Percentiles rank a stretch among this genome's conserved stretches.
These are phyloP conservation scores for Baccha elongata DNA, from an alignment of 2,888 invertebrate genomes.

Conservation along the genomic window DNA sequence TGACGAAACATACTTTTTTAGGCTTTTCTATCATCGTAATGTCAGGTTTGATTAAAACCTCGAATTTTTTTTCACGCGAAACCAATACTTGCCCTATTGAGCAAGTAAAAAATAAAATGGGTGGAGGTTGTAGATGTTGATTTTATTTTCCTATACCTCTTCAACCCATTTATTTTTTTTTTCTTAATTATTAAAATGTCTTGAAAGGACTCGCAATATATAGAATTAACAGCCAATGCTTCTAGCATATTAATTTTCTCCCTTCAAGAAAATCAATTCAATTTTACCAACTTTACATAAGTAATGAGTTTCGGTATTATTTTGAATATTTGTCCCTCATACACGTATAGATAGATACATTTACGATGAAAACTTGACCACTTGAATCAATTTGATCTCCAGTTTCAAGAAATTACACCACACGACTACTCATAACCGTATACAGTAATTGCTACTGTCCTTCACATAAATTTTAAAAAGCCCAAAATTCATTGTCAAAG, in stretches of 20 bases:
- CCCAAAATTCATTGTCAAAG: conserved; percentile 65
- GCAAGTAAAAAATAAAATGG: no score
- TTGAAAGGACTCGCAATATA: no score
- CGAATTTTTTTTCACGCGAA: no score
- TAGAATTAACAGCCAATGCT: conserved; percentile 18
- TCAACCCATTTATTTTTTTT: not conserved
- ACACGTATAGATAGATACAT: not conserved
- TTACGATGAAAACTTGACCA: conserved; percentile 53
- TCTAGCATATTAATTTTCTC: conserved; percentile 45
- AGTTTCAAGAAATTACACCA: conserved; percentile 69
- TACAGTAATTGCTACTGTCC: conserved; percentile 69
- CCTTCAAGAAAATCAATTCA: conserved; percentile 50
- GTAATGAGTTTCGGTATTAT: conserved; percentile 44
- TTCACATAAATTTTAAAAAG: conserved; percentile 69
- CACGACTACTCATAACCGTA: conserved; percentile 72
- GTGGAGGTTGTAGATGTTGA: no score
- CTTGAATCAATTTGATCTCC: conserved; percentile 60
- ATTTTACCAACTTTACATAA: conserved; percentile 65
- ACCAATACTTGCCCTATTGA: no score
- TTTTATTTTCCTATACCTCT: no score
- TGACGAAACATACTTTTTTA: no score
- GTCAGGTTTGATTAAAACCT: no score
- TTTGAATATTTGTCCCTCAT: not conserved
- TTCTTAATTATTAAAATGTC: not conserved
- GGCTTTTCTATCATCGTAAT: no score